Base-by-base conservation (phyloP, 1,140 invertebrate genomes). In the Idris sp. region DNA sequence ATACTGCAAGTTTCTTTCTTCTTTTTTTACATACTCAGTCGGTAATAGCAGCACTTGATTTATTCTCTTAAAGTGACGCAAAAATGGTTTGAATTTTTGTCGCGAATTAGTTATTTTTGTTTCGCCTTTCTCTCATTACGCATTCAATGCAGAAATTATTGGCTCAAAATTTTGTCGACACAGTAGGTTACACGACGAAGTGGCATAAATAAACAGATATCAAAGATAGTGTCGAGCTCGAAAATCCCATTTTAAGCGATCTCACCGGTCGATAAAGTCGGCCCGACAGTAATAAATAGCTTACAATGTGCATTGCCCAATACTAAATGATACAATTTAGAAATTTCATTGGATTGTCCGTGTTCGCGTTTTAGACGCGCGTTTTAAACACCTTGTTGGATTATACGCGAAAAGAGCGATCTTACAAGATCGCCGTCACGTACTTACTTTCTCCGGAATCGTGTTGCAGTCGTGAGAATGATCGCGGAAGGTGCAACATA, bases 391-490 rank as follows among this genome's bases (percentile, higher is more conserved):
- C 46, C 61, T 67, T 74, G 54, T 73, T 33, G 71, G 41, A 74
- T 67, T 67, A 64, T 62, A 43, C 58, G 72, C 56, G 72, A 74
- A 74, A 74, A 74, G 56, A 64, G 56, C 36, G 41, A 68, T 68
- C 25, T 53, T 69, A 75, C 51, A 59, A 68, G 62, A 58, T 10
- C 58, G 26, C 25, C 33, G 35, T 13, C 51, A 59, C 64, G 38
- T 38, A 56, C 59, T 59, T 59, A 76, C 65, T 76, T 76, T 76
- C 67, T 71, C 65, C 54, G 40, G 71, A 71, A 76, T 46, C 73
- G 65, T 64, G 73, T 75, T 59, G 73, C 73, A 65, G 49, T 61
- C 65, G 59, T 71, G 73, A 65, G 65, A 75, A 64, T 75, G 56
- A 61, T 49, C 49, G 62, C 40, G 40, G 62, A 67, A 67, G 71